These are phyloP conservation scores for Pygoscelis antarcticus DNA, from an alignment of 2,113 vertebrate genomes.

Conservation along the genomic window DNA sequence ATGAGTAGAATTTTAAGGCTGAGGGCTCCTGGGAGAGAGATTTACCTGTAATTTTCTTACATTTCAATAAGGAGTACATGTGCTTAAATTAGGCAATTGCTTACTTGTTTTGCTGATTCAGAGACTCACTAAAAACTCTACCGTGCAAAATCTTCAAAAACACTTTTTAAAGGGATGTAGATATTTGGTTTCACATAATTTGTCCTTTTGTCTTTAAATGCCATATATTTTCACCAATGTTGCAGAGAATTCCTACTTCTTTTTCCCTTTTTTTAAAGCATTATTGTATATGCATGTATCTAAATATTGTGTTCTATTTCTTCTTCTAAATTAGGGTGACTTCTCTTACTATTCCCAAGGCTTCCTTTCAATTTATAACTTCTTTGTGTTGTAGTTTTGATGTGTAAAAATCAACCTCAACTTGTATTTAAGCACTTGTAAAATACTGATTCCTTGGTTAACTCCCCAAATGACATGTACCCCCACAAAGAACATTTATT, in stretches of 20 bases:
- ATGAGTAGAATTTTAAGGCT: background rate
- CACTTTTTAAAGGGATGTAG: background rate
- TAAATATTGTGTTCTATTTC: background rate
- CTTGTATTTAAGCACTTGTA: background rate
- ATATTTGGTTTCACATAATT: background rate
- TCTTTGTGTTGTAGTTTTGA: background rate
- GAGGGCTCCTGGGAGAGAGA: background rate
- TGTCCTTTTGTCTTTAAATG: background rate
- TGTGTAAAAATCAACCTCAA: background rate
- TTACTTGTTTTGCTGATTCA: background rate
- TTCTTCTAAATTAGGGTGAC: background rate
- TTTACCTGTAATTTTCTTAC: background rate
- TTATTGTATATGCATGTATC: background rate
- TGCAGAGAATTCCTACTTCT: background rate
- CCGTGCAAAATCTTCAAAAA: background rate
- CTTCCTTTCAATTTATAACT: background rate
- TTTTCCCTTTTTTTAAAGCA: background rate
- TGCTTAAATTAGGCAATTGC: background rate
- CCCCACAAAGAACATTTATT: background rate
- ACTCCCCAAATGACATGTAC: background rate
- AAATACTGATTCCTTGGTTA: background rate
- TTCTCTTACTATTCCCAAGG: background rate
- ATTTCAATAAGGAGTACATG: background rate
- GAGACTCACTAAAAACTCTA: background rate
- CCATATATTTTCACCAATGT: background rate